These are phyloP conservation scores for Martes martes DNA, from an alignment of 2,113 vertebrate species.

Conservation along the genomic window DNA sequence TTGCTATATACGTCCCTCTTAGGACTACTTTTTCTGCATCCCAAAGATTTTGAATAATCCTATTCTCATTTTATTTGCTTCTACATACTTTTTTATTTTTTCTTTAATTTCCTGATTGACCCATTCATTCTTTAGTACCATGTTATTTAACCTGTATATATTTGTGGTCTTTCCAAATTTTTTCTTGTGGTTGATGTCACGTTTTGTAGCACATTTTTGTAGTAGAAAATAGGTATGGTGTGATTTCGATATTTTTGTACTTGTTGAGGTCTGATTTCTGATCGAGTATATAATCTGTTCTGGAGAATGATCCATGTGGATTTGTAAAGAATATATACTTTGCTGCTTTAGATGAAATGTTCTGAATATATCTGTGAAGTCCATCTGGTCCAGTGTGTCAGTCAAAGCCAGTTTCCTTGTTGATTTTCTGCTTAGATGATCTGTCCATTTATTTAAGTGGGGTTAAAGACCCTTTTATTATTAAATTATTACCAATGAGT, in stretches of 20 bases:
- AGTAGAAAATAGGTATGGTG: background rate
- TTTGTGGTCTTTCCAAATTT: background rate
- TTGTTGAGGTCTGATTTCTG: background rate
- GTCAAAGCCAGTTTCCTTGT: background rate
- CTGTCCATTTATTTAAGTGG: background rate
- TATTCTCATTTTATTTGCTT: background rate
- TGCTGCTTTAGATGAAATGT: background rate
- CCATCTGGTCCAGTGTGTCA: background rate
- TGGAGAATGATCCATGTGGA: background rate
- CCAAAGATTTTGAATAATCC: background rate
- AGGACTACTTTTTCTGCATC: background rate
- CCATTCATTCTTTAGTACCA: background rate
- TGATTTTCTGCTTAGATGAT: background rate
- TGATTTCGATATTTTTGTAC: background rate
- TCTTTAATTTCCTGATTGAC: background rate
- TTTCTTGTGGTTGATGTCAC: background rate
- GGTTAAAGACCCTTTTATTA: background rate
- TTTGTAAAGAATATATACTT: background rate
- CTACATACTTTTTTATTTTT: background rate
- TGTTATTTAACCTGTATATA: background rate
- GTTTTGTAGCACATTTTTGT: background rate
- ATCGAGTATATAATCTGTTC: background rate
- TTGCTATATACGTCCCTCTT: background rate
- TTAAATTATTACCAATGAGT: background rate
- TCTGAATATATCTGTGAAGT: background rate